phyloP scores from a whole-genome alignment of 2,113 vertebrate species.

The Otis tarda region DNA sequence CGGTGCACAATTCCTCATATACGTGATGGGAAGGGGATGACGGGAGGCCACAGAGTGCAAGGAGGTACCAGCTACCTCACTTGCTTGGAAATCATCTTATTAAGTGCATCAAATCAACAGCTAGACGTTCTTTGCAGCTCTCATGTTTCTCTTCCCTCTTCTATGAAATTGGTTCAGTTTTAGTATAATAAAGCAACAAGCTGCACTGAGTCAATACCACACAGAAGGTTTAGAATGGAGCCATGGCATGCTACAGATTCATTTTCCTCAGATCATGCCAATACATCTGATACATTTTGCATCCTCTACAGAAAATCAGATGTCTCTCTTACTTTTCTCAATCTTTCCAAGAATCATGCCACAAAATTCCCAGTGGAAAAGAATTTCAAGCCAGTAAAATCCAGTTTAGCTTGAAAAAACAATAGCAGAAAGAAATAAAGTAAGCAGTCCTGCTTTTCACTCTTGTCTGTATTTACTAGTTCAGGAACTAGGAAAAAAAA shows the following conservation, averaged over 20 bases:
- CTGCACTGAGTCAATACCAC: not conserved
- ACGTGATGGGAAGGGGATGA: not conserved
- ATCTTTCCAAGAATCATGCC: not conserved
- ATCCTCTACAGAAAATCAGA: not conserved
- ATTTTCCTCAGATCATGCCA: not conserved
- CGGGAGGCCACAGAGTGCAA: not conserved
- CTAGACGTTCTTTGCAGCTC: not conserved
- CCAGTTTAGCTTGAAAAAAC: not conserved
- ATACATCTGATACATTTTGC: not conserved
- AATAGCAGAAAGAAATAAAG: not conserved
- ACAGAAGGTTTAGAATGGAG: not conserved
- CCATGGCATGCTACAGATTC: not conserved
- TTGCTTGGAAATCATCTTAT: not conserved
- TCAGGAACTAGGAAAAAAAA: not conserved
- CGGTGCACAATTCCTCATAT: accelerated
- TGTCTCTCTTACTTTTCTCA: not conserved
- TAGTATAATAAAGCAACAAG: not conserved
- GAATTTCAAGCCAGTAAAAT: not conserved
- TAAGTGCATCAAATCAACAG: not conserved
- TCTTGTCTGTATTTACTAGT: not conserved
- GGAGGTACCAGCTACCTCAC: not conserved
- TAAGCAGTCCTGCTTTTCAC: not conserved
- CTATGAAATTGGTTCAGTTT: not conserved
- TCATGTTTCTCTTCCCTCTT: not conserved
- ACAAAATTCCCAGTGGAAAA: not conserved